Base-by-base conservation (phyloP, 2,113 vertebrate species). In the Otus sunia region DNA sequence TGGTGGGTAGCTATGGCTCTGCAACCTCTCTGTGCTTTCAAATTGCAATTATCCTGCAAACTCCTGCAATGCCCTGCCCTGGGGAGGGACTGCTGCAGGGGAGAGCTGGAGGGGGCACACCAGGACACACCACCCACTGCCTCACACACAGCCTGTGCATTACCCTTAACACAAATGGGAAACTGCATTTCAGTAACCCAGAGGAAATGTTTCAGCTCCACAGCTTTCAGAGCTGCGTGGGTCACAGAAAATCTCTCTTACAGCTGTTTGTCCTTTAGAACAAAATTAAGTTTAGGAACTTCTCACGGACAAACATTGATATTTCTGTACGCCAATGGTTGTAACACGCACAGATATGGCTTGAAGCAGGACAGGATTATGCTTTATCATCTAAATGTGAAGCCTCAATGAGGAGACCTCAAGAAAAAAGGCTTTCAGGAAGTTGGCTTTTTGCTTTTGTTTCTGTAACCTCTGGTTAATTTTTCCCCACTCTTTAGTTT, bases 91-190 rank as follows among this genome's bases (percentile, higher is more conserved):
- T 1, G 9, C 59, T 13, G 55, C 23, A 29, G 60, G 36, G 59
- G 2, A 23, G 5, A 26, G 58, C 64, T 1, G 2, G 12, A 29
- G 32, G 43, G 56, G 30, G 34, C 10, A 37, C 49, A 3, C 2
- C 2, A 1, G 37, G 50, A 8, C 36, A 15, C 47, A 20, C 12
- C 4, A 1, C 45, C 73, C 82, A 22, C 52, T 0, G 0, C 45
- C 71, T 50, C 1, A 0, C 14, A 9, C 9, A 0, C 55, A 62
- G 41, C 55, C 78, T n/a, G 14, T 5, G 14, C 30, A 1, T 6
- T 12, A 22, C 12, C 39, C 58, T n/a, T 7, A 19, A 32, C 26
- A 2, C 15, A 15, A 15, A 3, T 0, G 18, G 27, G 14, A 90
- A 43, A 18, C 11, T 3, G 1, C n/a, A 5, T 22, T 34, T 41